Percentiles rank a stretch among this genome's conserved stretches.
Evolutionary conservation across 2,888 invertebrate genomes (phyloP).

Genomic region (Sphecodes monilicornis): DNA sequence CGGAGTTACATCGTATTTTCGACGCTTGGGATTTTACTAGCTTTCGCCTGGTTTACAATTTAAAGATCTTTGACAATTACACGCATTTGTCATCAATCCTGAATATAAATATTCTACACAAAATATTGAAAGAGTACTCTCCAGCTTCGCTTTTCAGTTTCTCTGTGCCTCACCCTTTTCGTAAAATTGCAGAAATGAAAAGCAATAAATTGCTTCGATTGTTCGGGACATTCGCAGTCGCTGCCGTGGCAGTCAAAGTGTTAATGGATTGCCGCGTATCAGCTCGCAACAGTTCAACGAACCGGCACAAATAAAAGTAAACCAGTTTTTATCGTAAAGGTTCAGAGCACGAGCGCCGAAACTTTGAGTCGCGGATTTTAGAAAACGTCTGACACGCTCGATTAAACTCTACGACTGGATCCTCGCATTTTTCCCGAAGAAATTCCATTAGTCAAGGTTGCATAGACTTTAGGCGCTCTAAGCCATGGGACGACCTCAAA

Average conservation of each 20-base stretch:
- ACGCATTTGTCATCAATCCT: not conserved
- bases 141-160: not conserved
- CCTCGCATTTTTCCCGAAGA: not conserved
- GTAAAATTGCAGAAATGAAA: too few species aligned
- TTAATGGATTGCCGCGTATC: not conserved
- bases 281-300: not conserved
- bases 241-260: not conserved
- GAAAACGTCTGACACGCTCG: not conserved
- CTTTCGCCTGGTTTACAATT: not conserved
- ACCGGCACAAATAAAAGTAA: not conserved
- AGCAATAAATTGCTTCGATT: not conserved
- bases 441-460: conserved; percentile 5
- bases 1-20: not conserved
- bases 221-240: not conserved
- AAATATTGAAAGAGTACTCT: not conserved
- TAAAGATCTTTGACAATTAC: not conserved
- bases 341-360: not conserved
- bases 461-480: not conserved
- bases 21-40: not conserved
- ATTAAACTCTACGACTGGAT: not conserved
- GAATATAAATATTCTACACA: not conserved
- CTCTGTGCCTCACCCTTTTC: too few species aligned
- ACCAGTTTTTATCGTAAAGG: not conserved
- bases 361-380: not conserved
- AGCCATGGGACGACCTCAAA: not conserved